Conservation (phyloP, 2,888 invertebrate genomes). For the Euzetes globulus region DNA sequence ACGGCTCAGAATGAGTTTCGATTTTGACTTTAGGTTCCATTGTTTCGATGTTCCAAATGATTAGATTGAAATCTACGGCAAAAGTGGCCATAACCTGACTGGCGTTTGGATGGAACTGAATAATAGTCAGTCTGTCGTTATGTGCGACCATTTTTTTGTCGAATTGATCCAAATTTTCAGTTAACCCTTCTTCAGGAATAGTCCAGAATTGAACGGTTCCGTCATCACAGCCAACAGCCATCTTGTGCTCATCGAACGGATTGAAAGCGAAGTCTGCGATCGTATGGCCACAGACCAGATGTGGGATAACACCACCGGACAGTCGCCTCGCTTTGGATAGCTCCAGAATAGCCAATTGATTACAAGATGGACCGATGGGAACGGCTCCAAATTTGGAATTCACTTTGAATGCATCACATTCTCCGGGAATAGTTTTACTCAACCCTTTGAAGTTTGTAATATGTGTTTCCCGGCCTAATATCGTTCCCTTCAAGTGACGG, state of each 20-base stretch:
- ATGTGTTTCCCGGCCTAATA: slow-evolving; percentile 79
- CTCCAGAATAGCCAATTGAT: slow-evolving; percentile 77
- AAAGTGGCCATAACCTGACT: slow-evolving; percentile 76
- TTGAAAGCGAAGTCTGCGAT: slow-evolving; percentile 92
- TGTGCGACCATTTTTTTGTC: slow-evolving; percentile 57
- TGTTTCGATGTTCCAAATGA: slow-evolving; percentile 66
- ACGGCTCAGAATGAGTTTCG: slow-evolving; percentile 70
- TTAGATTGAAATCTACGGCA: slow-evolving; percentile 79
- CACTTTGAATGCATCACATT: slow-evolving; percentile 87
- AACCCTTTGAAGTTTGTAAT: slow-evolving; percentile 85
- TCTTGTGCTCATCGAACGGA: slow-evolving; percentile 70
- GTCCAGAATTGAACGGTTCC: slow-evolving; percentile 73
- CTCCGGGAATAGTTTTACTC: slow-evolving; percentile 82
- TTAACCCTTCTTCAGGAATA: slow-evolving; percentile 63
- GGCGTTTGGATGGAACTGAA: slow-evolving; percentile 83
- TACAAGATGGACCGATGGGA: slow-evolving; percentile 81
- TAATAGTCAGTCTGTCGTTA: slow-evolving; percentile 80
- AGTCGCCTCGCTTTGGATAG: slow-evolving; percentile 66
- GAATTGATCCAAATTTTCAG: slow-evolving; percentile 71
- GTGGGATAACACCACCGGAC: slow-evolving; percentile 71
- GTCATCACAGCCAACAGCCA: slow-evolving; percentile 81
- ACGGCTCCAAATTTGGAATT: slow-evolving; percentile 81
- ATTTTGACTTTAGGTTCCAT: slow-evolving; percentile 59
- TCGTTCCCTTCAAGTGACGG: slow-evolving; percentile 80
- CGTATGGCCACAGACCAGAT: slow-evolving; percentile 79